Base-by-base conservation (phyloP, 2,888 invertebrate genomes). In the Spodoptera littoralis region DNA sequence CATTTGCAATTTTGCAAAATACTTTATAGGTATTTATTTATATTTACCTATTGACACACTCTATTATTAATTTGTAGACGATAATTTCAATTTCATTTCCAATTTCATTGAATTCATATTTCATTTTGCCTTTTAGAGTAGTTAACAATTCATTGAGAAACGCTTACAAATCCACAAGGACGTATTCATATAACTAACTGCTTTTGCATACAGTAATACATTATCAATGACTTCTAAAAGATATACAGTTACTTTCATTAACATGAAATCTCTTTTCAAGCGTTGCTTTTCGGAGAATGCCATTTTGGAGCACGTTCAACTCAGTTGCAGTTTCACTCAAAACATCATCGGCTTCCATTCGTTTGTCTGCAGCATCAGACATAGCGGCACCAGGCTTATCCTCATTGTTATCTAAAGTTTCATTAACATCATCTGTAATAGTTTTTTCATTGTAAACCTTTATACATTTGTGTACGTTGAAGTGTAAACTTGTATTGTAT, bases 401-500 rank as follows among this genome's bases (percentile, higher is more conserved):
- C 70, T 58, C 60, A 82, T 87, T 87, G 86, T 88, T 80, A 83
- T 84, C 81, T 62, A 57, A 51, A 80, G 83, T 89, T 90, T 90
- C 89, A 90, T 90, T 90, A 90, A 88, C 85, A 85, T 65, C 66
- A 57, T 82, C 82, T 73, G 76, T 65, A 70, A 79, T 77, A 76
- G 77, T 67, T 77, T 82, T 79, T 76, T 69, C 65, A 53, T 51
- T 54, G 11, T 24, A 63, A 68, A 68, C 68, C 72, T 79, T 80
- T 79, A 69, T 85, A 84, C 60, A 80, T 86, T 83, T 86, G 79
- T 86, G 84, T 84, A 83, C 79, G 76, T 77, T 89, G 86, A 81
- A 90, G 90, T 87, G 91, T 91, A 90, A 91, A 90, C 84, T 85
- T 85, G 68, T 83, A 88, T 90, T 91, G 88, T 90, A 84, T 81